Evolutionary conservation across 2,888 invertebrate species (phyloP), one percentile per base, ranked within the genome.

Genomic region (Neuroscelio doddi): DNA sequence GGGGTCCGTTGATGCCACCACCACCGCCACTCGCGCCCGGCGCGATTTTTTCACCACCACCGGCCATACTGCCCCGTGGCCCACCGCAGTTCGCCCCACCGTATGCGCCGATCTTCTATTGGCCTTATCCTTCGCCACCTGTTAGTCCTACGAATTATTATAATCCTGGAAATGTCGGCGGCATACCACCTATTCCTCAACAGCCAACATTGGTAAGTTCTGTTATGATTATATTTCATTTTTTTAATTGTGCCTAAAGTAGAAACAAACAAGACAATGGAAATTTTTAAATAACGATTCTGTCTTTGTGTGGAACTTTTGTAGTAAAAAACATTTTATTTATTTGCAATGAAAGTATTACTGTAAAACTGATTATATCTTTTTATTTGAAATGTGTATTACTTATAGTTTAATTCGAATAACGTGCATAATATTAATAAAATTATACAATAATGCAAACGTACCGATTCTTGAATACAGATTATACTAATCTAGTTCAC

Each of bases 61-160:
- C 79, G 87, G 88, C 64, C 84, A 87, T 24, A 86, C 88, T 52
- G 86, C 89, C 82, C 4, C 88, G 89, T 32, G 85, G 82, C 32
- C 86, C 86, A 56, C 85, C 86, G 16, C 89, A 88, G 71, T 88
- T 88, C 71, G 88, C 88, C 29, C 91, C 91, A 24, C 90, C 90
- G 50, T 89, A 92, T 64, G 83, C 85, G 24, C 87, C 87, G 3
- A 86, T 89, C 34, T 91, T 96, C 74, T 96, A 96, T 87, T 97
- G 96, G 96, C 93, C 94, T 0, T 96, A 96, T 86, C 96, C 96
- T 41, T 95, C 95, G 75, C 96, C 96, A 30, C 96, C 96, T 0
- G 95, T 96, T 12, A 96, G 96, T 36, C 96, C 96, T 0, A 95
- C 95, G 30, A 93, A 92, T 76, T 94, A 94, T 85, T 94, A 91